Conservation (phyloP, 2,113 vertebrate genomes). For the Condylura cristata region DNA sequence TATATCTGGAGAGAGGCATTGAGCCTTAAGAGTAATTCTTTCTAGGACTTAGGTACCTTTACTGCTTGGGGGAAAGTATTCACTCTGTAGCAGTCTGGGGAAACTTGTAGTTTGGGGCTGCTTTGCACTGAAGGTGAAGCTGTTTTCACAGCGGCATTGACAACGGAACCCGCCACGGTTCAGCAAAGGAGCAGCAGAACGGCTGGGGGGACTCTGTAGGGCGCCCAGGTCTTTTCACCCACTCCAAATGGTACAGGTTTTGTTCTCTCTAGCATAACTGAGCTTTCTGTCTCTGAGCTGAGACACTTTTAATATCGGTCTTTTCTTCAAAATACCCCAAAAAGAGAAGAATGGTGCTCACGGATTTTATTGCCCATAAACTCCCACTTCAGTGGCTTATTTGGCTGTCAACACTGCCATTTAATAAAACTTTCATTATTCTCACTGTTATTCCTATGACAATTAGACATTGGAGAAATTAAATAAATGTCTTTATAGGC, state of each 20-base stretch:
- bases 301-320: background rate
- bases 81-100: background rate
- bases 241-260: background rate
- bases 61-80: background rate
- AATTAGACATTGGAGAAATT: background rate
- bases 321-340: background rate
- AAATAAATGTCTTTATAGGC: background rate
- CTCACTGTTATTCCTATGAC: background rate
- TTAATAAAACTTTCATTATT: background rate
- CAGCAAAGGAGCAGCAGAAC: background rate
- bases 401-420: background rate
- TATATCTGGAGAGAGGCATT: background rate
- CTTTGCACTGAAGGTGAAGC: background rate
- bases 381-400: background rate
- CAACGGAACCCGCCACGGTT: background rate
- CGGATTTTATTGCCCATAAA: background rate
- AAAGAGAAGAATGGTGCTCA: background rate
- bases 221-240: background rate
- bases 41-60: background rate
- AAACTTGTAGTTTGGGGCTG: background rate
- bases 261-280: background rate
- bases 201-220: background rate
- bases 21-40: constrained; percentile 4
- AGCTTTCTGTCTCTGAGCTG: background rate
- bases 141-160: background rate